These are phyloP conservation scores for Pseudomyrmex sp. DNA, from an alignment of 1,140 invertebrate species.

Conservation along the genomic window DNA sequence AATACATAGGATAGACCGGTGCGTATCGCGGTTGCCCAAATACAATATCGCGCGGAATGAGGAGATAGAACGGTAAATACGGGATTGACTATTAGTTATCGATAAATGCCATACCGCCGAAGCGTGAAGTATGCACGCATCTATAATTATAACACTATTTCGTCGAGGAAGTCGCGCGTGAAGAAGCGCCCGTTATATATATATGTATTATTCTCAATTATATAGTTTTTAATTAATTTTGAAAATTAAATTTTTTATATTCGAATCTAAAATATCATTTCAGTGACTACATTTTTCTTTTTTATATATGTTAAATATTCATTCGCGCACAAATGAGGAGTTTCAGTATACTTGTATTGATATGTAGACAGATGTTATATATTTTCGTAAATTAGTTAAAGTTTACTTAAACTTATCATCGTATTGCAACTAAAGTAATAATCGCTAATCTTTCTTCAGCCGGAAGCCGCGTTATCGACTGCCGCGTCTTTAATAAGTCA, in stretches of 20 bases:
- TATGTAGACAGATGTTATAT: too few species aligned
- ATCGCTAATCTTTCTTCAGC: neutral
- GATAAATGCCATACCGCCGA: slow-evolving; percentile 2
- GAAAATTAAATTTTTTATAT: too few species aligned
- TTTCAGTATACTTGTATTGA: too few species aligned
- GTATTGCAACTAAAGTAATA: too few species aligned
- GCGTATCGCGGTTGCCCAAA: slow-evolving; percentile 42
- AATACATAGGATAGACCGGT: slow-evolving; percentile 8
- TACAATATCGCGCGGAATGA: slow-evolving; percentile 16
- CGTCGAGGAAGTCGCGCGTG: neutral
- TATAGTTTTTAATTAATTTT: too few species aligned
- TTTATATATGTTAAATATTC: too few species aligned
- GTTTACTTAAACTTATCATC: too few species aligned
- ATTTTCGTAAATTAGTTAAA: too few species aligned
- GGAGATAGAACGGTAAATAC: slow-evolving; percentile 35
- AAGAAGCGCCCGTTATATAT: slow-evolving; percentile 8
- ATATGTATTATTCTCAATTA: slow-evolving; percentile 9
- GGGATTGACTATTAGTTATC: slow-evolving; percentile 18
- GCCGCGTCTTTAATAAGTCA: too few species aligned
- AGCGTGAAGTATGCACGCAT: neutral
- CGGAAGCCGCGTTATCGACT: neutral
- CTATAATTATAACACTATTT: slow-evolving; percentile 18
- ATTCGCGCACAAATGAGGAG: too few species aligned
- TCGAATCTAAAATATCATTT: too few species aligned
- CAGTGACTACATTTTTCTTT: too few species aligned